These are phyloP conservation scores for Neolamprologus tretocephalus DNA, from an alignment of 2,113 vertebrate species.

Conservation along the genomic window DNA sequence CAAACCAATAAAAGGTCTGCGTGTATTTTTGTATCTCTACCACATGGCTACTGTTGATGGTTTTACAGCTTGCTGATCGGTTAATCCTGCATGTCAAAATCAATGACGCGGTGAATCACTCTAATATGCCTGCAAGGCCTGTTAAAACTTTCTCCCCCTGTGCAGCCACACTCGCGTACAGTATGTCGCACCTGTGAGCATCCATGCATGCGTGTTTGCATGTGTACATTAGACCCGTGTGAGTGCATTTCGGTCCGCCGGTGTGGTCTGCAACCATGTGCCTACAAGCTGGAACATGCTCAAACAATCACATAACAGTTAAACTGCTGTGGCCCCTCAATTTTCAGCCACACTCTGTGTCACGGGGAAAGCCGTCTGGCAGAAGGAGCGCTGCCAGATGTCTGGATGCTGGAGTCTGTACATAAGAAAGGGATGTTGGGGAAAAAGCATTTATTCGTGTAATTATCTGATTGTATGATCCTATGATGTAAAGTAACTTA, in stretches of 20 bases:
- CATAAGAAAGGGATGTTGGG: not conserved
- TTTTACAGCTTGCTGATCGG: not conserved
- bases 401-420: not conserved
- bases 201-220: not conserved
- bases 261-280: slow-evolving; percentile 20
- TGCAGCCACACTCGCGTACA: not conserved
- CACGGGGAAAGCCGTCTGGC: not conserved
- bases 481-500: not conserved
- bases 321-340: slow-evolving; percentile 14
- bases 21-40: not conserved
- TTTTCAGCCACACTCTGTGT: slow-evolving; percentile 15
- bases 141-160: not conserved
- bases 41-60: not conserved
- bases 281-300: slow-evolving; percentile 35
- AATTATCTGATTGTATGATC: not conserved
- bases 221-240: not conserved
- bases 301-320: slow-evolving; percentile 48
- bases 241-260: not conserved
- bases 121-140: not conserved
- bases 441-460: not conserved
- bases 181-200: not conserved
- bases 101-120: slow-evolving; percentile 1
- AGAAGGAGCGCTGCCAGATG: slow-evolving; percentile 35
- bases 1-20: not conserved
- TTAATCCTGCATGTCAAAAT: not conserved